Conservation (phyloP, 2,113 vertebrate genomes). For the Notiomystis cincta region DNA sequence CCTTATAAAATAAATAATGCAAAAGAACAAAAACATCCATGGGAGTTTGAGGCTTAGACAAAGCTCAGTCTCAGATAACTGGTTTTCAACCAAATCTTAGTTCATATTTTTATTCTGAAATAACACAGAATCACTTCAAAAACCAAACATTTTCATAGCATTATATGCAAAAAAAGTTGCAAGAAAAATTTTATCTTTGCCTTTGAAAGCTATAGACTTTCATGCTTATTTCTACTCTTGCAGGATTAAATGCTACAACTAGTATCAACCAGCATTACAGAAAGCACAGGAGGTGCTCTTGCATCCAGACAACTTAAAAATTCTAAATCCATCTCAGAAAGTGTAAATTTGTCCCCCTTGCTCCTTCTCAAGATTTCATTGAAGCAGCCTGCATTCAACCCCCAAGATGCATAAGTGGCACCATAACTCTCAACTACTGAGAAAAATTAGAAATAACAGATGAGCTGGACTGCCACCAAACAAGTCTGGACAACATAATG, state of each 20-base stretch:
- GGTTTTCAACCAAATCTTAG: neutral
- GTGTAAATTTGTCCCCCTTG: neutral
- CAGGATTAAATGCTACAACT: neutral
- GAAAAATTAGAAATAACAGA: neutral
- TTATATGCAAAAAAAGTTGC: neutral
- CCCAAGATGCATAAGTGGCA: neutral
- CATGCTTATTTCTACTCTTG: neutral
- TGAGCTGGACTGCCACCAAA: neutral
- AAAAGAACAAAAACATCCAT: neutral
- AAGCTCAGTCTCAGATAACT: neutral
- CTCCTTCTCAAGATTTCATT: neutral
- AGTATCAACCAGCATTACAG: neutral
- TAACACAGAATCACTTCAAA: neutral
- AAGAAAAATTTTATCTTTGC: neutral
- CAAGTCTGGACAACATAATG: neutral
- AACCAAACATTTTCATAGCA: neutral
- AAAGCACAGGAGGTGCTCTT: neutral
- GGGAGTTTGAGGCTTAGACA: neutral
- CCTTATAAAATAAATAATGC: neutral
- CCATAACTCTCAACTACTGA: neutral
- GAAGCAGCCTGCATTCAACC: neutral
- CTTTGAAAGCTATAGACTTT: neutral
- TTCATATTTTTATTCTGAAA: neutral
- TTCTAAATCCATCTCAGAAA: neutral
- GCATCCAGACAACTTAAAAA: neutral